A percentile compares a stretch with the other conserved stretches of the same genome.
phyloP scores from a whole-genome alignment of 2,888 invertebrate genomes.

The Catonia carolina region DNA sequence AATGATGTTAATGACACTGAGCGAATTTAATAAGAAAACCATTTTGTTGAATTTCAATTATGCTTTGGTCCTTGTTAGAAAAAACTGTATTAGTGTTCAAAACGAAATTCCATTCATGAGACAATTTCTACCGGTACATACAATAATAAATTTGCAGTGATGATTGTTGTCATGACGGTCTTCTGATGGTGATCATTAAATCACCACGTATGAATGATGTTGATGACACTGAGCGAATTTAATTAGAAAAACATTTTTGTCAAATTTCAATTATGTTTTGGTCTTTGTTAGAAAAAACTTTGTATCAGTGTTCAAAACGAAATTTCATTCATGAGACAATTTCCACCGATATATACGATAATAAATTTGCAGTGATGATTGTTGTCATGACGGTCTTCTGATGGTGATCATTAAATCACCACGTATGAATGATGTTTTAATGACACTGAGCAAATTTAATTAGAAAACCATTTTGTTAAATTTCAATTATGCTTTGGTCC shows the following conservation, averaged over 20 bases:
- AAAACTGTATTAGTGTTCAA: slow-evolving; percentile 1
- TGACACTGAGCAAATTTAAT: not conserved
- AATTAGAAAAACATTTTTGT: slow-evolving; percentile 1
- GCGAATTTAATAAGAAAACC: not conserved
- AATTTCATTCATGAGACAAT: too few species aligned
- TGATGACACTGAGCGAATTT: slow-evolving; percentile 8
- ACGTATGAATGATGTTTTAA: not conserved
- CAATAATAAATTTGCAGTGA: slow-evolving; percentile 51
- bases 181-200: slow-evolving; percentile 51
- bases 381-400: slow-evolving; percentile 35
- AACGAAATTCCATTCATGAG: too few species aligned
- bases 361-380: slow-evolving; percentile 8
- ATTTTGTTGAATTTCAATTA: slow-evolving; percentile 17
- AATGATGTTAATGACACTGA: slow-evolving; percentile 12
- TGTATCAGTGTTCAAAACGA: too few species aligned
- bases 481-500: not conserved
- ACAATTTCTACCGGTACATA: too few species aligned
- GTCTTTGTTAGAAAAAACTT: not conserved
- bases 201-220: slow-evolving; percentile 13
- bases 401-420: too few species aligned
- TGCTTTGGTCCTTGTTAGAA: not conserved
- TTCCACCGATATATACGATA: too few species aligned
- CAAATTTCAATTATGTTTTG: slow-evolving; percentile 10
- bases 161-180: slow-evolving; percentile 71
- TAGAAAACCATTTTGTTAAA: slow-evolving; percentile 10